Evolutionary conservation across 2,113 vertebrate genomes (phyloP).

Genomic region (Lethenteron camtschaticum): DNA sequence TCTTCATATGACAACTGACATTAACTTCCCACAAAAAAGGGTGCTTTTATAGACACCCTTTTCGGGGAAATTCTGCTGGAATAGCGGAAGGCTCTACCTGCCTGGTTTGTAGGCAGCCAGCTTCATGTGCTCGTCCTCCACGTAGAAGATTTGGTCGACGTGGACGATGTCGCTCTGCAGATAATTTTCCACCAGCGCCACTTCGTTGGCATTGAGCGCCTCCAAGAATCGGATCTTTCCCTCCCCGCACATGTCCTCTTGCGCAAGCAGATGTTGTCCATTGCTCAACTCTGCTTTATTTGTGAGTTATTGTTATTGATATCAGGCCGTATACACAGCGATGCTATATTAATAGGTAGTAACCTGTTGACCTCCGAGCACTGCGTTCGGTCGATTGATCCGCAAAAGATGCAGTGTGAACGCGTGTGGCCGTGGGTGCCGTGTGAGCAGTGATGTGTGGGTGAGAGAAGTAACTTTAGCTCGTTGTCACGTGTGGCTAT

Average conservation of each 20-base stretch:
- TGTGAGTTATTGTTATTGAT: too few relatives aligned
- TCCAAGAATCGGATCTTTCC: background rate
- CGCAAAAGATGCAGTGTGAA: too few relatives aligned
- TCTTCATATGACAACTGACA: background rate
- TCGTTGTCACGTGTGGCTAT: too few relatives aligned
- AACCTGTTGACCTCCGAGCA: too few relatives aligned
- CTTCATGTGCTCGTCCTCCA: slow-evolving; percentile 1
- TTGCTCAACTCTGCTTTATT: background rate
- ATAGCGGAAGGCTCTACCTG: background rate
- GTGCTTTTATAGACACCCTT: background rate
- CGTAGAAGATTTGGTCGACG: background rate
- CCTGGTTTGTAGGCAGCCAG: slow-evolving; percentile 4
- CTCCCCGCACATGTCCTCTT: background rate
- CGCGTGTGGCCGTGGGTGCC: too few relatives aligned
- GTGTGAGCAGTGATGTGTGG: too few relatives aligned
- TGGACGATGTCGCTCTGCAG: background rate
- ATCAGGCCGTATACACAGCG: too few relatives aligned
- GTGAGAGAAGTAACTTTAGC: too few relatives aligned
- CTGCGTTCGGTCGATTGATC: too few relatives aligned
- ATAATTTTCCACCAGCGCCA: slow-evolving; percentile 5
- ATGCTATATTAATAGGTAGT: too few relatives aligned
- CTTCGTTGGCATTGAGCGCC: slow-evolving; percentile 1
- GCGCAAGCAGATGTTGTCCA: slow-evolving; percentile 3
- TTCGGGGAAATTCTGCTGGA: background rate
- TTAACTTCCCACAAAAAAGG: background rate